phyloP scores from a whole-genome alignment of 2,797 vertebrate genomes.

The Antrozous pallidus region DNA sequence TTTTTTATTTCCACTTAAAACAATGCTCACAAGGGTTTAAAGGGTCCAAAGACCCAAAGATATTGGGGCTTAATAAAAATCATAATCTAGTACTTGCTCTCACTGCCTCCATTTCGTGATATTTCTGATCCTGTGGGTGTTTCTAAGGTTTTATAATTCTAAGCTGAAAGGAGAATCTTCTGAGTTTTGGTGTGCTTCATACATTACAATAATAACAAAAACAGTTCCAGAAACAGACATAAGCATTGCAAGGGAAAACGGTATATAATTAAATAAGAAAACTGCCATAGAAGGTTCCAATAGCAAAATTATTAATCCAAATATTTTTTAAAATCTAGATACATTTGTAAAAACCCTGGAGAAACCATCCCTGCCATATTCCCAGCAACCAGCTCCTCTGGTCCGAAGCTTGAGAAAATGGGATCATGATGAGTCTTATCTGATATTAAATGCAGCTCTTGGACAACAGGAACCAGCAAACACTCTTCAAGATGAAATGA shows the following conservation, averaged over 20 bases:
- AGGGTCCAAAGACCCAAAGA: neutral
- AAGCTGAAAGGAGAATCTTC: neutral
- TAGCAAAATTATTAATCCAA: neutral
- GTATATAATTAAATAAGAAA: neutral
- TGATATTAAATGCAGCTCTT: neutral
- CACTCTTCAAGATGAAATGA: too few relatives aligned
- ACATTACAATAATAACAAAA: neutral
- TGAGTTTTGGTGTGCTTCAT: neutral
- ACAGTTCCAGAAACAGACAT: neutral
- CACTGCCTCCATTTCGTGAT: neutral
- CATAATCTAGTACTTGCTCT: neutral
- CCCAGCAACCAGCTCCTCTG: neutral
- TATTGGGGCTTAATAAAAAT: neutral
- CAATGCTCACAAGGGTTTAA: neutral
- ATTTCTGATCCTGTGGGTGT: neutral
- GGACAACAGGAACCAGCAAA: too few relatives aligned
- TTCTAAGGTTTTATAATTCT: neutral
- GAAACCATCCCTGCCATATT: neutral
- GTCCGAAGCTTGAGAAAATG: neutral
- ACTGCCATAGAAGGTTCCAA: neutral
- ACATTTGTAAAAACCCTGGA: neutral
- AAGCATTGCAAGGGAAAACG: neutral
- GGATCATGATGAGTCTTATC: neutral
- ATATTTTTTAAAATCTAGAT: too few relatives aligned
- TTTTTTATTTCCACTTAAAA: slow-evolving; percentile 35